Conservation (phyloP, 2,113 vertebrate species). For the Solea solea region DNA sequence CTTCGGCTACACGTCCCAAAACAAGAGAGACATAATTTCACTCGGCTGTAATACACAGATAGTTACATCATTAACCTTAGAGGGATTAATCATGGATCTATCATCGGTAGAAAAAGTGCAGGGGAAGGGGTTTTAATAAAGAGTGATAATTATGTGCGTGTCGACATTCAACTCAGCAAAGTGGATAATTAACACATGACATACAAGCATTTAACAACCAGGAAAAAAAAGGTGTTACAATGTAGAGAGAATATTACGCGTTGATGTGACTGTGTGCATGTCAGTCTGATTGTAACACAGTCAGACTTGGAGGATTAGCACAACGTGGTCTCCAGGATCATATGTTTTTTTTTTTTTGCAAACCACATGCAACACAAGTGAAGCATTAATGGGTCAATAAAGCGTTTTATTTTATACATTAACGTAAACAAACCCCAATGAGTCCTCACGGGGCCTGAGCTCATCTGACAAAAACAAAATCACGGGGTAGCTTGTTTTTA, state of each 20-base stretch:
- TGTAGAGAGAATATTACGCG: neutral
- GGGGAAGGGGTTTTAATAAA: neutral
- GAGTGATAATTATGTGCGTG: neutral
- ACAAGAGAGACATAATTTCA: slow-evolving; percentile 14
- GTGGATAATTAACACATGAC: slow-evolving; percentile 2
- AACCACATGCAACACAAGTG: no score
- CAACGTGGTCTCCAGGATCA: no score
- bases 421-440: no score
- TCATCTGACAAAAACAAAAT: no score
- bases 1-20: slow-evolving; percentile 36
- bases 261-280: neutral
- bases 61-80: neutral
- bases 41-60: slow-evolving; percentile 1
- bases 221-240: neutral
- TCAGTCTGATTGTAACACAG: slow-evolving; percentile 7
- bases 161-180: neutral
- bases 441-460: no score
- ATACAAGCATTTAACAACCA: neutral
- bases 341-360: no score
- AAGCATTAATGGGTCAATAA: no score
- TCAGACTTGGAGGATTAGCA: no score
- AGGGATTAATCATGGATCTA: neutral
- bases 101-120: neutral
- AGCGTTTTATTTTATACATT: no score
- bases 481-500: no score